phyloP scores from a whole-genome alignment of 2,797 vertebrate genomes.

The Alectoris magna region DNA sequence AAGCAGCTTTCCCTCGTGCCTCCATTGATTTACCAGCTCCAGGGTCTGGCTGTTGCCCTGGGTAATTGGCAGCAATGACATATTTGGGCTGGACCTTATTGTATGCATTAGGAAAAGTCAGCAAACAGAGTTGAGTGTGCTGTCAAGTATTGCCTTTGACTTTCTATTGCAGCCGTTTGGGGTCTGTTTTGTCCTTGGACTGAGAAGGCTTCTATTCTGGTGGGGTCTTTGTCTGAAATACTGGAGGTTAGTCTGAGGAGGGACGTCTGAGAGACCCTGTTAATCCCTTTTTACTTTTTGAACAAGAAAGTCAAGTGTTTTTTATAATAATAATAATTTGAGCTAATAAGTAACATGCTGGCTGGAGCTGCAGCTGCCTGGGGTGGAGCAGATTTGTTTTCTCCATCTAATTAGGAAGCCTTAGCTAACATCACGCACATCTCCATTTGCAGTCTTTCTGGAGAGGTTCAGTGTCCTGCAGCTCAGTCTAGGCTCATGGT shows the following conservation, averaged over 20 bases:
- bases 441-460: conserved; percentile 64
- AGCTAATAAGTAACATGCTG: conserved; percentile 82
- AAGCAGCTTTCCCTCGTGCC: conserved; percentile 28
- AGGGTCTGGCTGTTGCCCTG: background rate
- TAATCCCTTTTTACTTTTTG: conserved; percentile 79
- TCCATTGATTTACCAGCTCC: conserved; percentile 46
- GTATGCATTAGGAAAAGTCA: conserved; percentile 67
- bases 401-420: conserved; percentile 79
- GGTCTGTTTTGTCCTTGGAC: conserved; percentile 68
- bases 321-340: conserved; percentile 80
- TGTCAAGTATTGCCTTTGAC: conserved; percentile 70
- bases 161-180: conserved; percentile 37
- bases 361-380: conserved; percentile 76
- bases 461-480: conserved; percentile 10
- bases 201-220: conserved; percentile 67
- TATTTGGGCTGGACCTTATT: conserved; percentile 69
- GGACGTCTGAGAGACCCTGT: conserved; percentile 53
- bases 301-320: conserved; percentile 78
- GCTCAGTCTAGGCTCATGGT: background rate
- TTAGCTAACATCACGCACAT: conserved; percentile 68
- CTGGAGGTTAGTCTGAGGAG: conserved; percentile 69
- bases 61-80: conserved; percentile 70
- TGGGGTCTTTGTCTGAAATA: conserved; percentile 62
- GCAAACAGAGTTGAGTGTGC: conserved; percentile 66
- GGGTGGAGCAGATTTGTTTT: conserved; percentile 77